Conservation (phyloP, 1,140 invertebrate species). For the Papilio polyxenes region DNA sequence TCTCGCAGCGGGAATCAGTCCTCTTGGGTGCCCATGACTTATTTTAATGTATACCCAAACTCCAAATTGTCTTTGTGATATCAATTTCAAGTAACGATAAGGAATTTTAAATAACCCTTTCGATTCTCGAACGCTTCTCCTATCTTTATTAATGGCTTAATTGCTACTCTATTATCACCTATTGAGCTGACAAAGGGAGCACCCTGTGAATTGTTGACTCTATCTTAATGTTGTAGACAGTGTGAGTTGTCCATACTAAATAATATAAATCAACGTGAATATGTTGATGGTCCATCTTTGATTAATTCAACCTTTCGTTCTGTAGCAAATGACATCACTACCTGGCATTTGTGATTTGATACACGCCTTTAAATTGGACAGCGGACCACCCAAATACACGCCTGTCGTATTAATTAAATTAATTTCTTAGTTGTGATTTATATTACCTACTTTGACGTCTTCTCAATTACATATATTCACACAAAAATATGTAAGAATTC, state of each 20-base stretch:
- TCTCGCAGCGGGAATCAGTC: constrained; percentile 62
- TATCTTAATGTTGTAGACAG: background rate
- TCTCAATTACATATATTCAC: background rate
- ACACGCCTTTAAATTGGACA: background rate
- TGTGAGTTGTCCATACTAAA: background rate
- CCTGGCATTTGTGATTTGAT: constrained; percentile 12
- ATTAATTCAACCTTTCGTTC: background rate
- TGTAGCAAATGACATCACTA: background rate
- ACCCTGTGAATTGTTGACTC: background rate
- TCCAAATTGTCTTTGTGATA: constrained; percentile 53
- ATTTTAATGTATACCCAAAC: constrained; percentile 68
- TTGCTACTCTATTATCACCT: constrained; percentile 11
- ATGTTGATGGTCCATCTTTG: background rate
- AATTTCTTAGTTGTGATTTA: constrained; percentile 7
- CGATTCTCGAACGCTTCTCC: background rate
- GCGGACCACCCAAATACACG: background rate
- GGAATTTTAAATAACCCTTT: constrained; percentile 18
- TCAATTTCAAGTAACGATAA: constrained; percentile 20
- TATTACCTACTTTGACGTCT: background rate
- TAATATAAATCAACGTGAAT: background rate
- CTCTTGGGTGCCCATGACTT: constrained; percentile 53
- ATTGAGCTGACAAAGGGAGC: background rate
- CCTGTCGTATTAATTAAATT: background rate
- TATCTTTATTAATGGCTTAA: constrained; percentile 23
- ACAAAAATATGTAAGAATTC: no score